Percentiles rank a stretch among this genome's conserved stretches.
Evolutionary conservation across 2,888 invertebrate species (phyloP).

Genomic region (Salticus scenicus): DNA sequence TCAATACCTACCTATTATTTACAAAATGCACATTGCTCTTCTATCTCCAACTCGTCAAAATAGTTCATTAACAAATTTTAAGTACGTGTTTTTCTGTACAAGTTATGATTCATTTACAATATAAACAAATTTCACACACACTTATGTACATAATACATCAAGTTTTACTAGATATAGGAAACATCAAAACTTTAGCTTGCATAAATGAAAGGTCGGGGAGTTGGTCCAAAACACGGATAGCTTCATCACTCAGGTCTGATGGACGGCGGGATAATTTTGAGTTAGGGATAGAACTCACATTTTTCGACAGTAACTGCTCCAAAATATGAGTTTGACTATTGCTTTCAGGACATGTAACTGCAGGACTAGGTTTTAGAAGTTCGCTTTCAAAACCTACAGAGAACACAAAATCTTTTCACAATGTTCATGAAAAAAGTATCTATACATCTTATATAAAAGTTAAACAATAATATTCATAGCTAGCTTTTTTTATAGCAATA

Average conservation of each 20-base stretch:
- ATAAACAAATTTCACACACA: conserved; percentile 40
- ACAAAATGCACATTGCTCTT: neutral
- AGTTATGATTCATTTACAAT: conserved; percentile 36
- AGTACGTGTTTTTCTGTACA: conserved; percentile 53
- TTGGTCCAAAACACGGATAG: conserved; percentile 74
- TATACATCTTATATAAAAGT: no score
- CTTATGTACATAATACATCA: conserved; percentile 44
- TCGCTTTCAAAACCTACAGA: conserved; percentile 74
- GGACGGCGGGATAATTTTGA: conserved; percentile 48
- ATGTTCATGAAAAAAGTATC: no score
- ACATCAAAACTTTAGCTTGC: conserved; percentile 76
- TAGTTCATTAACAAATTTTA: conserved; percentile 23
- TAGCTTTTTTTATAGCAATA: no score
- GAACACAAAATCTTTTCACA: neutral
- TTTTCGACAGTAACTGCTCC: conserved; percentile 74
- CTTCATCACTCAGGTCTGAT: conserved; percentile 74
- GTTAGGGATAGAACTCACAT: conserved; percentile 72
- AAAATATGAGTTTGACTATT: conserved; percentile 66
- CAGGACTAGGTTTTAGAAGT: conserved; percentile 72
- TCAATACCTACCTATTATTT: neutral
- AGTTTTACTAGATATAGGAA: conserved; percentile 73
- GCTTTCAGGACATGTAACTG: conserved; percentile 49
- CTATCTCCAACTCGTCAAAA: no score
- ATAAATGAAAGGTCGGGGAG: conserved; percentile 76
- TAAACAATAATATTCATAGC: no score